Conservation (phyloP, 2,113 vertebrate species). For the Dipodomys stephensi region DNA sequence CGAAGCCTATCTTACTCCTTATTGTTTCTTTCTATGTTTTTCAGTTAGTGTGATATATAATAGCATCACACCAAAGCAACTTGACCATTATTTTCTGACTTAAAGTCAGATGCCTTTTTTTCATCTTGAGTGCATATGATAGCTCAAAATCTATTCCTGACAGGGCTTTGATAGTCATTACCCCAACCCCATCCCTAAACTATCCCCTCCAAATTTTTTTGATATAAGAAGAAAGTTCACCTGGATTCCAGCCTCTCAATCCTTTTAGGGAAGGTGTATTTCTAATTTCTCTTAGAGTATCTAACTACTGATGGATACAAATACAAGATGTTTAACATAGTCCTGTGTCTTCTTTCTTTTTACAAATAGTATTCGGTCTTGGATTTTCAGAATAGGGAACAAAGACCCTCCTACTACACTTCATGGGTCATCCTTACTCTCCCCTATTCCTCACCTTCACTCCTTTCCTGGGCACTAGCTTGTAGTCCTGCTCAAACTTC, state of each 20-base stretch:
- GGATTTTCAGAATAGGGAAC: neutral
- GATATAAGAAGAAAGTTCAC: neutral
- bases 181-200: neutral
- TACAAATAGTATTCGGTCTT: neutral
- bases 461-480: slow-evolving; percentile 19
- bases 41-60: neutral
- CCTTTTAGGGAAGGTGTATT: neutral
- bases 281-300: neutral
- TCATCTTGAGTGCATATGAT: neutral
- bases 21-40: neutral
- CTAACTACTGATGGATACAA: neutral
- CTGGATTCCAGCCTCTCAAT: neutral
- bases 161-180: neutral
- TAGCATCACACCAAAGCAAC: neutral
- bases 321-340: neutral
- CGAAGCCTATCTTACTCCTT: neutral
- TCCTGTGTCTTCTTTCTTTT: neutral
- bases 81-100: neutral
- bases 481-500: neutral
- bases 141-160: neutral
- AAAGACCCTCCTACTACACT: neutral
- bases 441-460: slow-evolving; percentile 42
- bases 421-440: too few species aligned
- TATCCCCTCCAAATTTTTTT: neutral
- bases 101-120: neutral